Percentiles rank a stretch among this genome's conserved stretches.
phyloP scores from a whole-genome alignment of 64 coral and sea anemone species.

The Montipora cactus region DNA sequence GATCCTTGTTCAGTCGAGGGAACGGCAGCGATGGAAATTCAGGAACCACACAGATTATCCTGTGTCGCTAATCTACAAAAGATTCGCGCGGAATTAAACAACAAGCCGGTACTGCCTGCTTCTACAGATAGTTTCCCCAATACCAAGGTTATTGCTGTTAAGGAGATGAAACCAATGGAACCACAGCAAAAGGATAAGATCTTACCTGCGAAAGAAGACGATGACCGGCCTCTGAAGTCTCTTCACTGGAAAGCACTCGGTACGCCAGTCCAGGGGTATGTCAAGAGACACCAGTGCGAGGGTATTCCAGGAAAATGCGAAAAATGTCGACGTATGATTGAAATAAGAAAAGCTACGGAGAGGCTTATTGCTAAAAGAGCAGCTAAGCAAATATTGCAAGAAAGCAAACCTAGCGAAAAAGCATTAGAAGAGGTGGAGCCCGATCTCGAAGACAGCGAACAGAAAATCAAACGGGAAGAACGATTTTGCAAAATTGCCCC shows the following conservation, averaged over 20 bases:
- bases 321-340: slow-evolving; percentile 5
- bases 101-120: neutral
- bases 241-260: slow-evolving; percentile 33
- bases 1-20: slow-evolving; percentile 19
- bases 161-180: slow-evolving; percentile 2
- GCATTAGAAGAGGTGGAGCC: neutral
- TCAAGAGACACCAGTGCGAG: neutral
- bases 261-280: neutral
- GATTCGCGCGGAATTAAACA: neutral
- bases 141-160: slow-evolving; percentile 3
- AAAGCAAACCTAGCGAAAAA: neutral
- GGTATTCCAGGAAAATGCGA: slow-evolving; percentile 5
- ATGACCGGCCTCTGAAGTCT: slow-evolving; percentile 16
- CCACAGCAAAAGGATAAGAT: neutral
- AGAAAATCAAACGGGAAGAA: slow-evolving; percentile 48
- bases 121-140: neutral
- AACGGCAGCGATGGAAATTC: neutral
- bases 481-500: neutral
- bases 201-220: neutral
- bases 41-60: slow-evolving; percentile 2
- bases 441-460: neutral
- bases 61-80: slow-evolving; percentile 25
- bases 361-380: slow-evolving; percentile 26
- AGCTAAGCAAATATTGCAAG: slow-evolving; percentile 23
- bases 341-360: slow-evolving; percentile 22